Base-by-base conservation (phyloP, 2,113 vertebrate species). In the Sturnira hondurensis region DNA sequence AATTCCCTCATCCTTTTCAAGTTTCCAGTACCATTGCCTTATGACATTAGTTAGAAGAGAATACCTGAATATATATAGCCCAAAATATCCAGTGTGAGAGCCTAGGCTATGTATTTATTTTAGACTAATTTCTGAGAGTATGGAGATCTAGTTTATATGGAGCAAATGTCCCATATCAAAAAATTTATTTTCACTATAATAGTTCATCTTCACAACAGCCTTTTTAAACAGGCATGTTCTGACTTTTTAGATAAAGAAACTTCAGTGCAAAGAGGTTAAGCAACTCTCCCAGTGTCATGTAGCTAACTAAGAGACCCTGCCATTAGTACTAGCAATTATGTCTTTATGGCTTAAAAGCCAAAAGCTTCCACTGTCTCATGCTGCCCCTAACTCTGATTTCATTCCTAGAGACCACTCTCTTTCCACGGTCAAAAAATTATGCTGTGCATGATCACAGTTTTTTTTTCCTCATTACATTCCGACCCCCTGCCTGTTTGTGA, bases 381-480 rank as follows among this genome's bases (percentile, higher is more conserved):
- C 54, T 65, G 20, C 58, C 38, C 47, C 47, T 41, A 84, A 85
- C 8, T 70, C 41, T 93, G 74, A 89, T 74, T 96, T 83, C 70
- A 70, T 96, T 95, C n/a, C n/a, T 54, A 96, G 45, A 52, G 45
- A 4, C 58, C 41, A 19, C 41, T 86, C 50, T 84, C 50, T 91
- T 86, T 91, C 31, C 28, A 68, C 9, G 17, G 45, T 85, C 45
- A 83, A 73, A 47, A 87, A 91, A 71, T 85, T 95, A 63, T 63
- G 28, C 67, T 56, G 13, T 76, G n/a, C 7, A 4, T 86, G 84
- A 78, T 52, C 56, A 50, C 70, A 33, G 16, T 50, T 17, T 65
- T 84, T 71, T 77, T 78, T 61, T n/a, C 8, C 58, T 84, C 50
- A 82, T 91, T 91, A 86, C 77, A 94, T 93, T 91, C 41, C 15